Percentiles rank a stretch among this genome's conserved stretches.
These are phyloP conservation scores for Antechinus flavipes DNA, from an alignment of 2,113 vertebrate genomes.

Conservation along the genomic window DNA sequence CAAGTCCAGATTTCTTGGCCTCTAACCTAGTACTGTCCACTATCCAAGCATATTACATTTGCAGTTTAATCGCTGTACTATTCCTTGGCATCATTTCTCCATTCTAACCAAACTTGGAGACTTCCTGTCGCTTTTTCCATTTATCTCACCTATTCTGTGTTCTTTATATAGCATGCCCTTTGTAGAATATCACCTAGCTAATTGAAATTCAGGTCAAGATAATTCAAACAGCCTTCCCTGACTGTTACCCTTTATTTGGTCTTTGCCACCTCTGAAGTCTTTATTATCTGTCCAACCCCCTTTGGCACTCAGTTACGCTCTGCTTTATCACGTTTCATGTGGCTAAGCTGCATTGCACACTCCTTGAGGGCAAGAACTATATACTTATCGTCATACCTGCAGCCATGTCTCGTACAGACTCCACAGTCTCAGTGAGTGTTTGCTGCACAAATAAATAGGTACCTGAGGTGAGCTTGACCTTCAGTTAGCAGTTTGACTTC, in stretches of 20 bases:
- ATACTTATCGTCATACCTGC: not conserved
- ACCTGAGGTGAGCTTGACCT: not conserved
- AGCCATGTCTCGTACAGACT: not conserved
- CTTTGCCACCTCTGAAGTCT: constrained; percentile 5
- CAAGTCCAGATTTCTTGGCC: not conserved
- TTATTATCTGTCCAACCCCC: constrained; percentile 24
- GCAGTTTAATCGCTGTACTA: not conserved
- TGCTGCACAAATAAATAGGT: not conserved
- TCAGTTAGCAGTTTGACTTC: not conserved
- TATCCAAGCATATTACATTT: not conserved
- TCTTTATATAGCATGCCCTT: not conserved
- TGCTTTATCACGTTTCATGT: not conserved
- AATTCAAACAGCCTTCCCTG: no score
- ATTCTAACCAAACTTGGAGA: not conserved
- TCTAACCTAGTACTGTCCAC: not conserved
- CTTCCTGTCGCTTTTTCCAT: not conserved
- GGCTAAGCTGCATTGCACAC: not conserved
- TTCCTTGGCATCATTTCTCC: not conserved
- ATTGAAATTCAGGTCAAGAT: no score
- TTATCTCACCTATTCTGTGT: constrained; percentile 1
- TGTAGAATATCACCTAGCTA: not conserved
- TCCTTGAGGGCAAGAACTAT: not conserved
- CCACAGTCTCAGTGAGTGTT: not conserved
- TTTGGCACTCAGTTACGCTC: not conserved
- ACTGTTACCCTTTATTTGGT: not conserved